Conservation (phyloP, 2,797 vertebrate genomes). For the Anomalospiza imberbis region DNA sequence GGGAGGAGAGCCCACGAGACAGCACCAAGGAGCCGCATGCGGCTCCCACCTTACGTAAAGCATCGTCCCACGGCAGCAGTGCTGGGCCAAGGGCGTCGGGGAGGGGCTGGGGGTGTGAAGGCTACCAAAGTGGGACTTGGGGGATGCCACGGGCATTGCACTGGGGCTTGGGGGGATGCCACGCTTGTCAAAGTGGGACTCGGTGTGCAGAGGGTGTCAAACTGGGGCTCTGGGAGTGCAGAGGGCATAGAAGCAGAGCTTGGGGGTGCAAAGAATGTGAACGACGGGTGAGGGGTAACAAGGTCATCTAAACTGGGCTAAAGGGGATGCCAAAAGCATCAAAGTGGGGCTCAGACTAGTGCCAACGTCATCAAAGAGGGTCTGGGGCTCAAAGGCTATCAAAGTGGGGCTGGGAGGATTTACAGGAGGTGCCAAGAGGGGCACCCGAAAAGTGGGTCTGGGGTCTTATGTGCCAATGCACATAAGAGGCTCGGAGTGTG, state of each 20-base stretch:
- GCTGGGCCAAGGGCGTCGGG: background rate
- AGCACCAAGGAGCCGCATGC: background rate
- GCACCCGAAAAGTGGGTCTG: background rate
- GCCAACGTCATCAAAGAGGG: background rate
- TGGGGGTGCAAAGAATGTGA: background rate
- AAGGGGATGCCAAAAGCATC: background rate
- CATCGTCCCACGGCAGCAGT: background rate
- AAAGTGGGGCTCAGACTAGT: background rate
- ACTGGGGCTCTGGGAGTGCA: background rate
- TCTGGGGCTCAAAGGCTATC: background rate
- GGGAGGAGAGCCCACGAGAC: conserved; percentile 24
- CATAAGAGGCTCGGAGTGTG: background rate
- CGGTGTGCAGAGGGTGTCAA: background rate
- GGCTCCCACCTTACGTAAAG: conserved; percentile 39
- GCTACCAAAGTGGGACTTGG: background rate
- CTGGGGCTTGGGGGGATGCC: too few species aligned
- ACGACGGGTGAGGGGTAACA: rapidly evolving
- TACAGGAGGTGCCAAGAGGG: background rate
- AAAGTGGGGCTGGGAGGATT: background rate
- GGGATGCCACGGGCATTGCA: background rate
- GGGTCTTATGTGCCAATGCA: background rate
- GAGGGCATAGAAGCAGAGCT: background rate
- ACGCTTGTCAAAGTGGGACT: background rate
- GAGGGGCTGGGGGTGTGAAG: background rate
- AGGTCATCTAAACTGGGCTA: background rate